Percentiles rank a stretch among this genome's conserved stretches.
Conservation (phyloP, 1,140 invertebrate species). For the Ganaspis sp. region DNA sequence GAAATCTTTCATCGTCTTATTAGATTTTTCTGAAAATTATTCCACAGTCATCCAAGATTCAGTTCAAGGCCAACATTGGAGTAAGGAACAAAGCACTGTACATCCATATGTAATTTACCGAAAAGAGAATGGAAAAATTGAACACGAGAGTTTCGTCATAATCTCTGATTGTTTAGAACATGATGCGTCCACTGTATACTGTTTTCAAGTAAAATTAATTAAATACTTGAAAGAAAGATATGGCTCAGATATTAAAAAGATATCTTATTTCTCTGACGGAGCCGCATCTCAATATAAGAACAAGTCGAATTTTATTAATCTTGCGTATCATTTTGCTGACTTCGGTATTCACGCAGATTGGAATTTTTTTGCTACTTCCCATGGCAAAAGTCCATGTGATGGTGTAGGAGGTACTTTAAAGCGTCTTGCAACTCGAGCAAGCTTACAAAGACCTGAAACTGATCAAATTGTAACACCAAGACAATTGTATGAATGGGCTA, state of each 20-base stretch:
- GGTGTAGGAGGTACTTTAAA: slow-evolving; percentile 50
- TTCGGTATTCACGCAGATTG: slow-evolving; percentile 43
- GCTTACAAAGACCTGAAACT: slow-evolving; percentile 23
- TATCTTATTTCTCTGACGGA: slow-evolving; percentile 42
- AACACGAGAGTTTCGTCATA: slow-evolving; percentile 31
- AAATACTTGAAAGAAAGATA: slow-evolving; percentile 31
- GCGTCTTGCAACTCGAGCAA: slow-evolving; percentile 43
- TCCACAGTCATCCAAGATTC: slow-evolving; percentile 57
- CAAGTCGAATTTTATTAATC: slow-evolving; percentile 50
- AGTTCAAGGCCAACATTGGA: slow-evolving; percentile 56
- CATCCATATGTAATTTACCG: slow-evolving; percentile 33
- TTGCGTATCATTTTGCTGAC: slow-evolving; percentile 47
- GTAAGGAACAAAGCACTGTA: slow-evolving; percentile 33
- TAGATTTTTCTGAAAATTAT: slow-evolving; percentile 36
- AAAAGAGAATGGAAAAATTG: slow-evolving; percentile 25
- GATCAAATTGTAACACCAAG: neutral
- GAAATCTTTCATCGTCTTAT: neutral
- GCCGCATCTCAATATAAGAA: slow-evolving; percentile 50
- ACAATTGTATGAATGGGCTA: slow-evolving; percentile 39
- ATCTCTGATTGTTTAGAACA: neutral
- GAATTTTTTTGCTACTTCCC: slow-evolving; percentile 64
- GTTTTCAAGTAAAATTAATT: slow-evolving; percentile 43
- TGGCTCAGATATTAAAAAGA: slow-evolving; percentile 30
- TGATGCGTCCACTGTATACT: slow-evolving; percentile 27
- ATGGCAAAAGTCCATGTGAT: slow-evolving; percentile 58